Conservation (phyloP, 2,797 vertebrate species). For the Notolepis coatsorum region DNA sequence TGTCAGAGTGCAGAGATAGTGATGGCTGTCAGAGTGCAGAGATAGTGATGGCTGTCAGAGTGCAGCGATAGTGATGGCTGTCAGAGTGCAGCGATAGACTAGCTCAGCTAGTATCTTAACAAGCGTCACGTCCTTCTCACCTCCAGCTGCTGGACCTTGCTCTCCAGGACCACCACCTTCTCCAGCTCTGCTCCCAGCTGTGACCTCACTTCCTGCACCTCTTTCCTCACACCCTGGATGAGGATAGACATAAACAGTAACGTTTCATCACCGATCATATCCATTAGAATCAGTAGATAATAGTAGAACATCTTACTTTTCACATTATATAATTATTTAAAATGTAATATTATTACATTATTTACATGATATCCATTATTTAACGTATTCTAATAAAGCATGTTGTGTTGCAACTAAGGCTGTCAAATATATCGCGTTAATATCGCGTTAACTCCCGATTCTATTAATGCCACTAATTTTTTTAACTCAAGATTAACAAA, state of each 20-base stretch:
- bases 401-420: background rate
- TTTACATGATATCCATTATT: background rate
- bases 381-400: background rate
- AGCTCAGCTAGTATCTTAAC: too few species aligned
- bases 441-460: background rate
- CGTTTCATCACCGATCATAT: too few species aligned
- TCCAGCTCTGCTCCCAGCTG: slow-evolving; percentile 77
- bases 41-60: too few species aligned
- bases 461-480: background rate
- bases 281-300: too few species aligned
- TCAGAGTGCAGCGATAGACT: too few species aligned
- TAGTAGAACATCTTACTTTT: too few species aligned
- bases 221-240: slow-evolving; percentile 79
- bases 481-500: background rate
- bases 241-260: slow-evolving; percentile 5
- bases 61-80: too few species aligned
- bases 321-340: too few species aligned
- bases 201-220: slow-evolving; percentile 76
- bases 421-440: background rate
- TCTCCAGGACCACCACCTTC: slow-evolving; percentile 70
- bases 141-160: slow-evolving; percentile 79
- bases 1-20: too few species aligned
- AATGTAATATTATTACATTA: background rate
- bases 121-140: too few species aligned
- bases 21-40: too few species aligned